These are phyloP conservation scores for Xiphydria camelus DNA, from an alignment of 2,888 invertebrate genomes.

Conservation along the genomic window DNA sequence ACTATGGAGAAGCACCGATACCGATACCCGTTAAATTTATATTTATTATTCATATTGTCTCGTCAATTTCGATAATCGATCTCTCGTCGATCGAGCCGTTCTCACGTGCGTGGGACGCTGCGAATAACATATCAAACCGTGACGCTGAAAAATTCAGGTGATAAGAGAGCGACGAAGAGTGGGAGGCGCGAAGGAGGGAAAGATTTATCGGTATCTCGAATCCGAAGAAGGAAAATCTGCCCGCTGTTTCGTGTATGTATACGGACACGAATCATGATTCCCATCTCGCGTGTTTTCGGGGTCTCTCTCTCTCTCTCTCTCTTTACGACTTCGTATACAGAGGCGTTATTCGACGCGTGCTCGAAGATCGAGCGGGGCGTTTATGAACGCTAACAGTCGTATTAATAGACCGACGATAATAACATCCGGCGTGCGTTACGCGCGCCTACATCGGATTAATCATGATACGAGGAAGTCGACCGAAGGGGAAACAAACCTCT, in stretches of 20 bases:
- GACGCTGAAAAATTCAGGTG: too few species aligned
- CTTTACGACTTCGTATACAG: neutral
- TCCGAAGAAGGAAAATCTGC: too few species aligned
- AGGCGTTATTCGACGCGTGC: too few species aligned
- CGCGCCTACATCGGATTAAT: neutral
- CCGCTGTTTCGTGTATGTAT: too few species aligned
- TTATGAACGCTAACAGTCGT: neutral
- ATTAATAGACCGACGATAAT: neutral
- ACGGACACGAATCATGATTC: too few species aligned
- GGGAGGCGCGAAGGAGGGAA: too few species aligned
- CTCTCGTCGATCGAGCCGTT: too few species aligned
- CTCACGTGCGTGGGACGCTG: too few species aligned
- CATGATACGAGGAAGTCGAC: neutral
- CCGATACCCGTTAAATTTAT: constrained; percentile 19
- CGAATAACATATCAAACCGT: too few species aligned
- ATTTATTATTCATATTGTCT: constrained; percentile 32
- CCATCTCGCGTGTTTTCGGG: too few species aligned
- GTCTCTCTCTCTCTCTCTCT: neutral
- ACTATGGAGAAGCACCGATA: neutral
- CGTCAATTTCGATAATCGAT: constrained; percentile 29
- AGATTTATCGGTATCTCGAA: too few species aligned
- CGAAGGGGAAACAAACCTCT: neutral
- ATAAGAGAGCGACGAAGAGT: neutral
- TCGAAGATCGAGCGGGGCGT: too few species aligned
- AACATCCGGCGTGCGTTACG: neutral